These are phyloP conservation scores for Fragum fragum DNA, from an alignment of 2,888 invertebrate genomes.

Conservation along the genomic window DNA sequence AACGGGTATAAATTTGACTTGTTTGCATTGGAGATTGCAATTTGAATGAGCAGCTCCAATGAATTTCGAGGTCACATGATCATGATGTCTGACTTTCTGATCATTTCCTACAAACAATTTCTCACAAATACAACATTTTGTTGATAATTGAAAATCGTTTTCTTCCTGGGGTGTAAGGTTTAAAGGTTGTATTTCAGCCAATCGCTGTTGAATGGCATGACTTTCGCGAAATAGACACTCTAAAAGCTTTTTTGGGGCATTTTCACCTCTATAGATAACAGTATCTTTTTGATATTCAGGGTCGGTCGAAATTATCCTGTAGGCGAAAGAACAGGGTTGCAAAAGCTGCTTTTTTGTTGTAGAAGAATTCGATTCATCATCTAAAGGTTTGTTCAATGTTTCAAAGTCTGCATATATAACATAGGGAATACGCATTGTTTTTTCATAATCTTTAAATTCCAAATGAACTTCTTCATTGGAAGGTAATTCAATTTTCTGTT, in stretches of 20 bases:
- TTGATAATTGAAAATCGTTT: conserved; percentile 33
- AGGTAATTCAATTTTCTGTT: conserved; percentile 52
- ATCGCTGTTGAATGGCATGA: conserved; percentile 39
- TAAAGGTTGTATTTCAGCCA: conserved; percentile 50
- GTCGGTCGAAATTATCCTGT: conserved; percentile 50
- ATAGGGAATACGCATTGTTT: conserved; percentile 50
- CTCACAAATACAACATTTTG: conserved; percentile 53
- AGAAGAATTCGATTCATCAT: background rate
- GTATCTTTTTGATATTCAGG: conserved; percentile 40
- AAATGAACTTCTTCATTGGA: conserved; percentile 41
- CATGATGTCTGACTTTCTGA: conserved; percentile 56
- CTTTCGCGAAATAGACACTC: conserved; percentile 51
- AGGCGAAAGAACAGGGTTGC: conserved; percentile 53
- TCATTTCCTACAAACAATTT: conserved; percentile 36
- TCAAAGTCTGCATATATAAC: conserved; percentile 63
- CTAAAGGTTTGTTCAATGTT: conserved; percentile 46
- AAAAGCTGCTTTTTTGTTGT: conserved; percentile 35
- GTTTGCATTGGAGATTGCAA: conserved; percentile 57
- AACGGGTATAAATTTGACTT: conserved; percentile 56
- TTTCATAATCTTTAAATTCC: conserved; percentile 55
- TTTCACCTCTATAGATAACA: conserved; percentile 51
- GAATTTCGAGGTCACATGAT: conserved; percentile 50
- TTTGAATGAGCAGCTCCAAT: conserved; percentile 48
- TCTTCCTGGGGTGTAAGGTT: conserved; percentile 37
- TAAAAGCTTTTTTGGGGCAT: conserved; percentile 52